Evolutionary conservation across 2,113 vertebrate genomes (phyloP).

Genomic region (Percopsis transmontana): DNA sequence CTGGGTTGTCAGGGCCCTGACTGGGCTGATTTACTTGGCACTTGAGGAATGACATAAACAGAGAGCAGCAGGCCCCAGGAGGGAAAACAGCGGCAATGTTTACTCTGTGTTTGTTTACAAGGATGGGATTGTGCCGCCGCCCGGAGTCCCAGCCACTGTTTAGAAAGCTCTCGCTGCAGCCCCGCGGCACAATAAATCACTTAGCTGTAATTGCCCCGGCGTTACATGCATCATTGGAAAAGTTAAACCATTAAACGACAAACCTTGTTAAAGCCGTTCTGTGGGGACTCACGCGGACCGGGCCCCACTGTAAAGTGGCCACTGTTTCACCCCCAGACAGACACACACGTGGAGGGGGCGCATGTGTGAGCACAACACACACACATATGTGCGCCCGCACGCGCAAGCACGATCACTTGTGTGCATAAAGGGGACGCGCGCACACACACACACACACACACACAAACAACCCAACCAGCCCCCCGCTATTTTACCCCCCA

Average conservation of each 20-base stretch:
- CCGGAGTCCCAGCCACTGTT: conserved; percentile 8
- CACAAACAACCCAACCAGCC: not conserved
- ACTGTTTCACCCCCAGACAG: conserved; percentile 52
- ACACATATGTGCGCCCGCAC: too few species aligned
- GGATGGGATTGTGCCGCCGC: conserved; percentile 58
- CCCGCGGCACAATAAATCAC: conserved; percentile 73
- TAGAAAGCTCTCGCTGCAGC: conserved; percentile 37
- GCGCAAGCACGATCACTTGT: not conserved
- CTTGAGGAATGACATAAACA: conserved; percentile 74
- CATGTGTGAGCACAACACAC: not conserved
- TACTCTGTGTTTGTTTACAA: conserved; percentile 75
- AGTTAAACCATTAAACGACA: conserved; percentile 78
- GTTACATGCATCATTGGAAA: conserved; percentile 76
- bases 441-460: not conserved
- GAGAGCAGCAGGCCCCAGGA: conserved; percentile 61
- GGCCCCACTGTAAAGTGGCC: conserved; percentile 46
- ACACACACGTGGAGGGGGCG: not conserved
- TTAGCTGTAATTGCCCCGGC: conserved; percentile 67
- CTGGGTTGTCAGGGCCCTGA: conserved; percentile 79
- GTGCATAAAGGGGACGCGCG: not conserved
- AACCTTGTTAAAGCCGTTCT: conserved; percentile 64
- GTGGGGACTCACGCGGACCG: conserved; percentile 30
- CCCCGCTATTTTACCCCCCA: not conserved
- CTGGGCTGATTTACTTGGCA: conserved; percentile 87
- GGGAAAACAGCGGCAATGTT: conserved; percentile 64